phyloP scores from a whole-genome alignment of 2,797 vertebrate species.

The Acipenser oxyrinchus region DNA sequence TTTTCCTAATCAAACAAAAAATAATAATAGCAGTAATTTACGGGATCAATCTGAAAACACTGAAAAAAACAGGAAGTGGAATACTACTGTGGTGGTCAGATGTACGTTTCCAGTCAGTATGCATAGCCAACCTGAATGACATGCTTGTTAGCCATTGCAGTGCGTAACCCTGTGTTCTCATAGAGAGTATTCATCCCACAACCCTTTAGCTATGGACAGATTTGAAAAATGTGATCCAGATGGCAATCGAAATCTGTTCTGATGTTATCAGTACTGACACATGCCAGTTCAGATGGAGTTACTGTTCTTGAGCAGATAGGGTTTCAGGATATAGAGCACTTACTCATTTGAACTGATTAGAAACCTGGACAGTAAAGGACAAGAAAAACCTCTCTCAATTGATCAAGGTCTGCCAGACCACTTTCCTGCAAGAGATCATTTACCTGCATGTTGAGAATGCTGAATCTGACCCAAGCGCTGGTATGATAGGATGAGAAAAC shows the following conservation, averaged over 20 bases:
- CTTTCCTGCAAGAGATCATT: no score
- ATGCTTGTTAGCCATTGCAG: constrained; percentile 18
- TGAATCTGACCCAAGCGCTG: no score
- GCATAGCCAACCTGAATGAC: not conserved
- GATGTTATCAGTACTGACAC: constrained; percentile 51
- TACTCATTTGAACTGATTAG: not conserved
- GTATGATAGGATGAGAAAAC: no score
- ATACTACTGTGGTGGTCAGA: not conserved
- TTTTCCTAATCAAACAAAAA: no score
- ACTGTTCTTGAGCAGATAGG: constrained; percentile 26
- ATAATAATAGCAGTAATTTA: no score
- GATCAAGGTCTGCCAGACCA: no score
- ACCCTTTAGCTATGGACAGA: constrained; percentile 39
- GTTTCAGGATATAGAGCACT: constrained; percentile 29
- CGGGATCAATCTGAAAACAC: no score
- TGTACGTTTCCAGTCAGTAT: not conserved
- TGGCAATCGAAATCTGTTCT: constrained; percentile 69
- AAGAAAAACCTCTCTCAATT: no score
- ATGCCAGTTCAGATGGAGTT: constrained; percentile 46
- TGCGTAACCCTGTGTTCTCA: constrained; percentile 35
- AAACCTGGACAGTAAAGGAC: no score
- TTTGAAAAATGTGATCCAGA: constrained; percentile 68
- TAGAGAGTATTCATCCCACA: constrained; percentile 35
- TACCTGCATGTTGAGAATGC: no score
- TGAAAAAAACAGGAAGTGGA: no score